Conservation (phyloP, 2,888 invertebrate species). For the Chrysodeixis includens region DNA sequence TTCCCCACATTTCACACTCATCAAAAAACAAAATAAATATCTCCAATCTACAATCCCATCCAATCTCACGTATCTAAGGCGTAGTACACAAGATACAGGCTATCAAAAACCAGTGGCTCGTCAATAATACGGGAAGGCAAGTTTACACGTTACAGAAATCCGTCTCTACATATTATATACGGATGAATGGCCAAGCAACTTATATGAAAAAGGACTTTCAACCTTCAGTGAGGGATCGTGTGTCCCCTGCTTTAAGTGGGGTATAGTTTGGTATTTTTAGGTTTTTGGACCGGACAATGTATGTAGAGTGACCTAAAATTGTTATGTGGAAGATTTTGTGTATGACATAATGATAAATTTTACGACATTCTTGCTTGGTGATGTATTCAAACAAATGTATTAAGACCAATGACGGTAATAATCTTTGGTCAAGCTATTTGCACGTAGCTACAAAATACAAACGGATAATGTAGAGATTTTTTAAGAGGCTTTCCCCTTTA, state of each 20-base stretch:
- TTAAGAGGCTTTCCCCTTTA: too few relatives aligned
- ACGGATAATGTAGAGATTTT: too few relatives aligned
- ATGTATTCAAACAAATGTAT: too few relatives aligned
- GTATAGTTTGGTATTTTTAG: constrained; percentile 16
- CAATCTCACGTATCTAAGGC: constrained; percentile 23
- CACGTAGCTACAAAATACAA: too few relatives aligned
- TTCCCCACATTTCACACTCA: background rate
- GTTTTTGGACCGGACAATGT: background rate
- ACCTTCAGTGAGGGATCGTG: constrained; percentile 19
- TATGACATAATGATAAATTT: too few relatives aligned
- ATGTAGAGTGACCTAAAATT: too few relatives aligned
- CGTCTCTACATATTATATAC: constrained; percentile 30
- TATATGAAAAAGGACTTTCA: constrained; percentile 24
- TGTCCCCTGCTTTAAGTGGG: constrained; percentile 22
- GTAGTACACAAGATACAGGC: constrained; percentile 16
- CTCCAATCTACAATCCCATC: background rate
- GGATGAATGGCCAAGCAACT: constrained; percentile 27
- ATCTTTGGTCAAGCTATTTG: too few relatives aligned
- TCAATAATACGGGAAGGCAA: constrained; percentile 32
- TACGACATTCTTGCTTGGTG: too few relatives aligned
- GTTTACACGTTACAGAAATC: constrained; percentile 46
- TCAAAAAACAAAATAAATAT: background rate
- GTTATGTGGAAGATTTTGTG: background rate
- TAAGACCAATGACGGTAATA: too few relatives aligned
- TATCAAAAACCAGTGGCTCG: constrained; percentile 27